Percentiles rank a stretch among this genome's conserved stretches.
These are phyloP conservation scores for Passerculus sandwichensis DNA, from an alignment of 2,797 vertebrate genomes.

Conservation along the genomic window DNA sequence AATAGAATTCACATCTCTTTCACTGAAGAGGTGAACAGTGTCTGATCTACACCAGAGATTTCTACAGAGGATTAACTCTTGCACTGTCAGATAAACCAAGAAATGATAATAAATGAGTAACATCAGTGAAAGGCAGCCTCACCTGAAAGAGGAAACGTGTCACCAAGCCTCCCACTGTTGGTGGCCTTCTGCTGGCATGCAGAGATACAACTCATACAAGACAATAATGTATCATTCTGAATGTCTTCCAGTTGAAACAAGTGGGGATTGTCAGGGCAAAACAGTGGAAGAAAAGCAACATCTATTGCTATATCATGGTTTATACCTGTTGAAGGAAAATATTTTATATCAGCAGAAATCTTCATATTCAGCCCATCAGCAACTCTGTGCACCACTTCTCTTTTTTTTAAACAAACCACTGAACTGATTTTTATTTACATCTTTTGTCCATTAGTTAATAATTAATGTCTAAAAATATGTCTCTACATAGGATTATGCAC, in stretches of 20 bases:
- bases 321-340: constrained; percentile 77
- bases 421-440: background rate
- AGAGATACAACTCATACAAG: constrained; percentile 79
- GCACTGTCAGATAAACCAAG: background rate
- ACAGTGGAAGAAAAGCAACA: constrained; percentile 81
- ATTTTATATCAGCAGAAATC: background rate
- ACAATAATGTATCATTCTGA: constrained; percentile 79
- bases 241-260: constrained; percentile 61
- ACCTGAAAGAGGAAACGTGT: constrained; percentile 78
- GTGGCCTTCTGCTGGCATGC: constrained; percentile 59
- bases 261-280: constrained; percentile 79
- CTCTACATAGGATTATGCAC: background rate
- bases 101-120: background rate
- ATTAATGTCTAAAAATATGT: background rate
- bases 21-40: background rate
- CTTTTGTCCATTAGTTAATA: background rate
- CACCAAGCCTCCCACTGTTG: background rate
- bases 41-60: background rate
- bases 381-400: background rate
- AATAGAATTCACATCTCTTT: background rate
- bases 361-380: background rate
- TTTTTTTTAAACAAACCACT: background rate
- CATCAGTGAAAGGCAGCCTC: background rate
- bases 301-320: constrained; percentile 87
- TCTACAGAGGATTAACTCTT: background rate